These are phyloP conservation scores for Plectropomus leopardus DNA, from an alignment of 2,113 vertebrate species.

Conservation along the genomic window DNA sequence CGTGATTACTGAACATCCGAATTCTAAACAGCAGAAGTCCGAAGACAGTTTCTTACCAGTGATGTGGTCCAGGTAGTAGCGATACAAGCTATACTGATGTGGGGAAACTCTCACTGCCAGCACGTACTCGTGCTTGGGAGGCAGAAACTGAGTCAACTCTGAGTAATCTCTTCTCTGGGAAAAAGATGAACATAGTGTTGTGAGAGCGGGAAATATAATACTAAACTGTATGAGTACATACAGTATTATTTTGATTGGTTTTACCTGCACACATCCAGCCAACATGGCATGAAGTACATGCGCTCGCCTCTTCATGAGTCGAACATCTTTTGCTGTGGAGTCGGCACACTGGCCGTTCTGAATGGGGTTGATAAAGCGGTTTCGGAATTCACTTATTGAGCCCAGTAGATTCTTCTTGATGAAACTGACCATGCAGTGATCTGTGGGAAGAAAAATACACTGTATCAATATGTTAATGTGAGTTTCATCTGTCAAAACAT, in stretches of 20 bases:
- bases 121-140: constrained; percentile 96
- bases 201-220: constrained; percentile 1
- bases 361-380: constrained; percentile 98
- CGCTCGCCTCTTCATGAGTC: constrained; percentile 97
- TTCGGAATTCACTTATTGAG: constrained; percentile 93
- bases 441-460: constrained; percentile 65
- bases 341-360: constrained; percentile 98
- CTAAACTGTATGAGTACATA: background rate
- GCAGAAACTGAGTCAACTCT: constrained; percentile 93
- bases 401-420: constrained; percentile 98
- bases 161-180: constrained; percentile 95
- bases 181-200: background rate
- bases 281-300: constrained; percentile 96
- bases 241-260: constrained; percentile 28
- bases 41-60: constrained; percentile 83
- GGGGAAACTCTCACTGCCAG: constrained; percentile 92
- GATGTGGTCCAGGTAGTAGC: constrained; percentile 92
- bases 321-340: constrained; percentile 93
- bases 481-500: background rate
- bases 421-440: constrained; percentile 99
- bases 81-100: constrained; percentile 93
- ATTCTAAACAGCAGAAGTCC: background rate
- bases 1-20: background rate
- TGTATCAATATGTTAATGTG: background rate
- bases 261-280: constrained; percentile 95